Conservation (phyloP, 2,888 invertebrate species). For the Acanthosepion pharaonis region DNA sequence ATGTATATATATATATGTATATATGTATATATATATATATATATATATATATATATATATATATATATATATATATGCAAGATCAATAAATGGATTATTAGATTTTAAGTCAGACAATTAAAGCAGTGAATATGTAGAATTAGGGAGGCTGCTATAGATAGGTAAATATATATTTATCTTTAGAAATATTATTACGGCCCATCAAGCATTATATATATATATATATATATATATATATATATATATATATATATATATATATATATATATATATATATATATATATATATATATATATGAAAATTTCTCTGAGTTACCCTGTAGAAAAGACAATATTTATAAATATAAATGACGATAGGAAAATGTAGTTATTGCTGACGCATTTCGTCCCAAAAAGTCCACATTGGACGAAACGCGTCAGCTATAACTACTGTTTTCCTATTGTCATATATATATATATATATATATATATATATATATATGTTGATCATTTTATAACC, state of each 20-base stretch:
- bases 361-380: no score
- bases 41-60: neutral
- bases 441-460: neutral
- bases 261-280: neutral
- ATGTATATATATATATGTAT: neutral
- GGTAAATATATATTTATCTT: neutral
- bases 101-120: neutral
- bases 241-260: neutral
- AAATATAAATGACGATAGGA: no score
- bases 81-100: neutral
- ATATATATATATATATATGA: no score
- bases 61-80: neutral
- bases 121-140: neutral
- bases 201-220: neutral
- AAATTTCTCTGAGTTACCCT: no score
- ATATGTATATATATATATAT: neutral
- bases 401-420: no score
- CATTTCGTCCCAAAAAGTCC: no score
- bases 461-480: neutral
- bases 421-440: no score
- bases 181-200: neutral
- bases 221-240: neutral
- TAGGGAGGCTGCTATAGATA: neutral
- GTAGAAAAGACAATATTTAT: no score
- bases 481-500: neutral